Conservation (phyloP, 37 sponge, comb jelly and placozoan genomes). For the Crambe crambe region DNA sequence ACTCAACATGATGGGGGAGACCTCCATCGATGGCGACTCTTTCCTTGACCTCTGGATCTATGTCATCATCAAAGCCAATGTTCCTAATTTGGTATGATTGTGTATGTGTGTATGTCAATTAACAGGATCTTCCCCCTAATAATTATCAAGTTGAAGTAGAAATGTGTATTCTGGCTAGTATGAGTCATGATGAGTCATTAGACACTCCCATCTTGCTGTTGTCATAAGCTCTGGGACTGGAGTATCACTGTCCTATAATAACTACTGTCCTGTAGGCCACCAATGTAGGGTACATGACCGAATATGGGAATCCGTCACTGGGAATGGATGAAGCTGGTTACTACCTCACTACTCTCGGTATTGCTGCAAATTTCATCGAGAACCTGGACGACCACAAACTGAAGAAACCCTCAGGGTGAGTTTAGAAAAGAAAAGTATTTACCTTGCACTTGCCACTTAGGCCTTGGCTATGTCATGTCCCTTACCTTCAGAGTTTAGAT, state of each 20-base stretch:
- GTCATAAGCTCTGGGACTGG: too few species aligned
- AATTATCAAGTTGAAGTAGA: too few species aligned
- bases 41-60: slow-evolving; percentile 83
- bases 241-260: too few species aligned
- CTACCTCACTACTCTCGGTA: slow-evolving; percentile 71
- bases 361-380: slow-evolving; percentile 66
- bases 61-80: slow-evolving; percentile 58
- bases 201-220: too few species aligned
- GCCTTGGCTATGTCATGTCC: background rate
- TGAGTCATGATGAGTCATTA: too few species aligned
- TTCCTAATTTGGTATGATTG: slow-evolving; percentile 33
- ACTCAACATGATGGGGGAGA: slow-evolving; percentile 34
- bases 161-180: too few species aligned
- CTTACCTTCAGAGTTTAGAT: background rate
- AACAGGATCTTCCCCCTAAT: too few species aligned
- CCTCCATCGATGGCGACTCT: slow-evolving; percentile 47
- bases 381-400: slow-evolving; percentile 33
- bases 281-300: slow-evolving; percentile 66
- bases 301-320: slow-evolving; percentile 66
- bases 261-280: slow-evolving; percentile 59
- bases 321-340: slow-evolving; percentile 73
- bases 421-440: background rate
- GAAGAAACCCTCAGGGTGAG: slow-evolving; percentile 4
- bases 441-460: background rate
- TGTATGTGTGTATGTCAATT: too few species aligned